Evolutionary conservation across 2,888 invertebrate genomes (phyloP), one percentile per base, ranked within the genome.

Genomic region (Augochlorella aurata): DNA sequence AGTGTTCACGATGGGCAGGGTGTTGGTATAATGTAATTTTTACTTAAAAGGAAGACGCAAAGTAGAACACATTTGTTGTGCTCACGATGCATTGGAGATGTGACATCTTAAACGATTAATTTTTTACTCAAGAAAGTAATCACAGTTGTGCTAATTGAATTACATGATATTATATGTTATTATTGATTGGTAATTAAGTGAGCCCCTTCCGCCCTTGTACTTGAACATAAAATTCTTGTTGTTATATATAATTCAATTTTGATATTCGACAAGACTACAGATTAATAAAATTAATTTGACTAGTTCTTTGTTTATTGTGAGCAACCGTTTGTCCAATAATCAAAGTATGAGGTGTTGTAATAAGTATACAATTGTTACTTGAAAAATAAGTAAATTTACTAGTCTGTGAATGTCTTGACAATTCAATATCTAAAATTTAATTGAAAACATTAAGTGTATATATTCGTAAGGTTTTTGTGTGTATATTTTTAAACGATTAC

Each of bases 11-110:
- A 81, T 61, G 79, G 71, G 58, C 63, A 79, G 74, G 82, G 84
- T 85, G 81, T 76, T 87, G 87, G 88, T 77, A 79, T 79, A 79
- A 72, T 81, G 24, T 63, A 24, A 29, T 63, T 67, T 76, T 79
- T 52, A 63, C 44, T 74, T 74, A 71, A 50, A 77, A 49, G 67
- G 68, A 7, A 38, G 38, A 47, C 69, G 77, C 79, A 74, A 79
- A 49, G 63, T 79, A 67, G 58, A 63, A 67, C 50, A 45, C 68
- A 61, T 74, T 84, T 79, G 61, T 82, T 74, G 54, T 75, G 82
- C 79, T 83, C 81, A 73, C 21, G 21, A 77, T 54, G 29, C 29
- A 54, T 18, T 63, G n/a, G 68, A 69, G 16, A 47, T 63, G 14
- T 50, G 71, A 68, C 50, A 74, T 49, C 47, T 68, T 54, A 49